Percentiles rank a stretch among this genome's conserved stretches.
Conservation (phyloP, 1,140 invertebrate genomes). For the Sipha flava region DNA sequence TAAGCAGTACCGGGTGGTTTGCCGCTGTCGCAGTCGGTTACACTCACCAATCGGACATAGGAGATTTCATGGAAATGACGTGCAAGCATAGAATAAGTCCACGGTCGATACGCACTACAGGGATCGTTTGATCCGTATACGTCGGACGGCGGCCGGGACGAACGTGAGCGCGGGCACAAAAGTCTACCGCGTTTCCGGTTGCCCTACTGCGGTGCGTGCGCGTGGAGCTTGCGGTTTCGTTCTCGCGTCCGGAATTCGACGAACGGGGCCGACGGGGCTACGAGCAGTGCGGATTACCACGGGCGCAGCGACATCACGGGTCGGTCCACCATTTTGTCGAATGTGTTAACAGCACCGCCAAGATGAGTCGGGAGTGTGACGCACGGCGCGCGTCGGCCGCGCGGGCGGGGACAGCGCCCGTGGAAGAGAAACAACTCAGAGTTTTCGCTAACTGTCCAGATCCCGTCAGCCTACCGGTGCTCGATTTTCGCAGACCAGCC, state of each 20-base stretch:
- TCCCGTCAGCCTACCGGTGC: neutral
- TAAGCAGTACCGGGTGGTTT: too few species aligned
- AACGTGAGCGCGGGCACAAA: neutral
- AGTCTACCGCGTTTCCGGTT: too few species aligned
- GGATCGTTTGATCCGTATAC: neutral
- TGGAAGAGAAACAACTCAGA: neutral
- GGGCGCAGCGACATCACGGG: neutral
- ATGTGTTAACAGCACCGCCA: neutral
- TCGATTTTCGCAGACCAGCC: too few species aligned
- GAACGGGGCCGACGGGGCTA: too few species aligned
- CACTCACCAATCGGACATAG: slow-evolving; percentile 13
- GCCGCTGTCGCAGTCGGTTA: neutral
- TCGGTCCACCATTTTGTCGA: slow-evolving; percentile 7
- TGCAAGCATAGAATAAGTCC: neutral
- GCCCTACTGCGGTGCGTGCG: too few species aligned
- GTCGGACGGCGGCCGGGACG: neutral
- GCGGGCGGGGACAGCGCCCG: neutral
- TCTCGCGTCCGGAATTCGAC: too few species aligned
- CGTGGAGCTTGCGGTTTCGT: neutral
- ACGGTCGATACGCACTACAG: neutral
- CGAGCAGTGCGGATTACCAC: neutral
- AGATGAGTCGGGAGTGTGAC: too few species aligned
- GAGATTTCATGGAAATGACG: slow-evolving; percentile 30
- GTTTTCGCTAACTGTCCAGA: neutral
- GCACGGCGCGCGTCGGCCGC: neutral